phyloP scores from a whole-genome alignment of 2,113 vertebrate species.

The Pyxicephalus adspersus region DNA sequence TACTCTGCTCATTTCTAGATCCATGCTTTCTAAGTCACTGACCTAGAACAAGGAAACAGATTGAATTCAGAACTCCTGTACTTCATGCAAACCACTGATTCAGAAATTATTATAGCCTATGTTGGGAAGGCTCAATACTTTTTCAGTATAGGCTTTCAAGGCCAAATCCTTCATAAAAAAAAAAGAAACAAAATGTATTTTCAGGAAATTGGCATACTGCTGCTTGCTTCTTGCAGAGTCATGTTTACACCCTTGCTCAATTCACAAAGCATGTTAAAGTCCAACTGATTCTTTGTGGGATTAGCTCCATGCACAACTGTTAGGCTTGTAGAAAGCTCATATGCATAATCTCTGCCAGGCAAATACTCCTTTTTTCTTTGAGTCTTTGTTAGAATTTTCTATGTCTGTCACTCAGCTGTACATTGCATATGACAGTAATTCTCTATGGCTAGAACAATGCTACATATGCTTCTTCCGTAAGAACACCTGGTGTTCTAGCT shows the following conservation, averaged over 20 bases:
- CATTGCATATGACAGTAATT: conserved; percentile 13
- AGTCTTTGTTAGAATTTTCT: neutral
- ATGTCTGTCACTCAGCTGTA: conserved; percentile 2
- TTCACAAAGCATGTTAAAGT: conserved; percentile 34
- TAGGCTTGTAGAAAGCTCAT: conserved; percentile 12
- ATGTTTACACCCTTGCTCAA: conserved; percentile 19
- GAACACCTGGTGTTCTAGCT: neutral
- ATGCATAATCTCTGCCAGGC: conserved; percentile 22
- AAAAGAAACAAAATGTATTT: no score
- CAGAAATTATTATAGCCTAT: no score
- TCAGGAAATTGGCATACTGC: neutral
- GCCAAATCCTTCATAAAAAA: no score
- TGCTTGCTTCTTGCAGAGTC: neutral
- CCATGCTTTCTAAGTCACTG: no score
- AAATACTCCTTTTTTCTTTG: conserved; percentile 14
- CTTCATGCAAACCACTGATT: no score
- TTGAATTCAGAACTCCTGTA: no score
- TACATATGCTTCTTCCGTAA: neutral
- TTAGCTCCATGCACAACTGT: conserved; percentile 22
- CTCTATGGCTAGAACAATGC: neutral
- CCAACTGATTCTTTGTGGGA: conserved; percentile 15
- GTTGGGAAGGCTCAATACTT: no score
- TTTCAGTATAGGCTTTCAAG: no score
- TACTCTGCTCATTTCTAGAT: no score
- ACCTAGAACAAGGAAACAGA: no score